These are phyloP conservation scores for Chalcosyrphus nemorum DNA, from an alignment of 2,888 invertebrate species.

Conservation along the genomic window DNA sequence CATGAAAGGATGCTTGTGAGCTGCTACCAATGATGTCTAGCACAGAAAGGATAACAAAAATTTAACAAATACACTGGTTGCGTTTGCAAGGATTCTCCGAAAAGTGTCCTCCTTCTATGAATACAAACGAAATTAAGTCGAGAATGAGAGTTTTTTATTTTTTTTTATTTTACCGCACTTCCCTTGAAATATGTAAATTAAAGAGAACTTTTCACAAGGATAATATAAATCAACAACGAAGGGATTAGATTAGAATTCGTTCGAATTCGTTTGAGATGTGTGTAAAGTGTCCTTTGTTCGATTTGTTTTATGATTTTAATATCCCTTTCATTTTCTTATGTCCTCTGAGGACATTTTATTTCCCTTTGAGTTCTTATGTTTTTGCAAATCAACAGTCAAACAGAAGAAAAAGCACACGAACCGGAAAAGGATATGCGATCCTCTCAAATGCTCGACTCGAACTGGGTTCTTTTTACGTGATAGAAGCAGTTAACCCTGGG, in stretches of 20 bases:
- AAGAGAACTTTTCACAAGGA: not conserved
- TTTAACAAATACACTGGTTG: constrained; percentile 3
- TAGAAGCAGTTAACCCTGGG: constrained; percentile 63
- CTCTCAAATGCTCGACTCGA: constrained; percentile 71
- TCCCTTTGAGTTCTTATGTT: not conserved
- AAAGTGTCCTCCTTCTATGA: not conserved
- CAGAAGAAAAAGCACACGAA: constrained; percentile 45
- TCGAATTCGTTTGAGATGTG: too few relatives aligned
- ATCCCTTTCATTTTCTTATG: not conserved
- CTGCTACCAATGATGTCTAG: not conserved
- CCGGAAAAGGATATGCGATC: constrained; percentile 72
- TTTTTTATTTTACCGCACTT: not conserved
- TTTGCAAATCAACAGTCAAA: constrained; percentile 30
- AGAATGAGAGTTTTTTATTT: not conserved
- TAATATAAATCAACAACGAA: not conserved
- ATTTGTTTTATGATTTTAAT: not conserved
- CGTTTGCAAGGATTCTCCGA: not conserved
- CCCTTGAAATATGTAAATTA: not conserved
- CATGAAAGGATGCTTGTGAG: not conserved
- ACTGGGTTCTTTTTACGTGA: constrained; percentile 59
- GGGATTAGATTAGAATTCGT: too few relatives aligned
- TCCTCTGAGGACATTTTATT: not conserved
- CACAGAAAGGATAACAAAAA: not conserved
- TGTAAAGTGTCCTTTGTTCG: not conserved
- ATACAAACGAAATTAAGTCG: not conserved